Percentiles rank a stretch among this genome's conserved stretches.
Evolutionary conservation across 2,113 vertebrate species (phyloP).

Genomic region (Malurus cyaneus): DNA sequence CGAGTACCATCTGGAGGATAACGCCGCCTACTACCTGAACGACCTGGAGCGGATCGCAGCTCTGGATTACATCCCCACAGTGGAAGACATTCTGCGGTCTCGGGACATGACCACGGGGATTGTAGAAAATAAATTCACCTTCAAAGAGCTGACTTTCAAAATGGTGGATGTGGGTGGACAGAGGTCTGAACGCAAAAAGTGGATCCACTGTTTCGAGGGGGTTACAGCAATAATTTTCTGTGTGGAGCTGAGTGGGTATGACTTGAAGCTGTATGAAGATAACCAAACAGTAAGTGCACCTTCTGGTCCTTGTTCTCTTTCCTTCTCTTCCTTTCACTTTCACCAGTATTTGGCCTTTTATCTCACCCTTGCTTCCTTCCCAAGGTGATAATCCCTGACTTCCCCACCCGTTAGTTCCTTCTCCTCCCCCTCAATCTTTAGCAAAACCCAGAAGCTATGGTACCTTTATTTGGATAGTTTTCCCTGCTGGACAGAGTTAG

Average conservation of each 20-base stretch:
- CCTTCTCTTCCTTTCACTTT: neutral
- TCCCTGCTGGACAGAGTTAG: neutral
- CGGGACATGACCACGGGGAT: constrained; percentile 99
- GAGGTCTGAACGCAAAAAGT: constrained; percentile 97
- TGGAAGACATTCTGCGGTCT: constrained; percentile 97
- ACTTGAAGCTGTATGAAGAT: constrained; percentile 98
- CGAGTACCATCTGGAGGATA: constrained; percentile 98
- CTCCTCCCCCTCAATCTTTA: neutral
- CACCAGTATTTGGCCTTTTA: neutral
- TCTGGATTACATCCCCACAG: constrained; percentile 92
- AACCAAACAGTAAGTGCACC: constrained; percentile 91
- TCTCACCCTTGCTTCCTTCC: neutral
- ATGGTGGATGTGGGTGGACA: constrained; percentile 99
- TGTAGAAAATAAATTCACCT: constrained; percentile 99
- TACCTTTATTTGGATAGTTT: neutral
- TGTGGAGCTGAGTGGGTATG: constrained; percentile 98
- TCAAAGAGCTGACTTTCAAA: constrained; percentile 99
- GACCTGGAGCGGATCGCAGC: constrained; percentile 96
- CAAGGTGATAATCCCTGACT: neutral
- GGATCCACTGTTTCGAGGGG: constrained; percentile 99
- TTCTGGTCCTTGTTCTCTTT: neutral
- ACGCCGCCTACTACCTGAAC: constrained; percentile 96
- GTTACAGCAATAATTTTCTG: constrained; percentile 99
- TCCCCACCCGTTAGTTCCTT: neutral
- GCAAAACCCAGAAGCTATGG: neutral